Evolutionary conservation across 1,140 invertebrate genomes (phyloP), one percentile per base, ranked within the genome.

Genomic region (Scaptomyza hsui): DNA sequence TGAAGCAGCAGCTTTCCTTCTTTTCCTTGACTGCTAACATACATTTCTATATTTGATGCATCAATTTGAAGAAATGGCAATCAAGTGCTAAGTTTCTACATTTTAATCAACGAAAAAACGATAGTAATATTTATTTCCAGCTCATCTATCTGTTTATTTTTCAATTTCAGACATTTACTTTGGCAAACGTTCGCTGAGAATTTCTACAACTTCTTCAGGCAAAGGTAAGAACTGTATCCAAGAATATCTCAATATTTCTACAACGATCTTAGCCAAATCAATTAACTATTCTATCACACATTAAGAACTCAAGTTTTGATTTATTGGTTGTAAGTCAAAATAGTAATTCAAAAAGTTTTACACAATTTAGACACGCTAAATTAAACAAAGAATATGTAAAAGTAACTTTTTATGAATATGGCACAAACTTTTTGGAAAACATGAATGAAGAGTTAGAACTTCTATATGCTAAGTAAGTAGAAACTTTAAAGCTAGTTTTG

Each of bases 131-230:
- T 55, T 48, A 53, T 53, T 35, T 69, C 19, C 13, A 2, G 5
- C 35, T 7, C n/a, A n/a, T 64, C 24, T 9, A 29, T 73, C 29
- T 53, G 1, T 26, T 19, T 56, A 10, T 61, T 55, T 72, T 49
- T 62, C 9, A 53, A 16, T 70, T 70, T 15, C 79, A 83, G 79
- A 64, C 48, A 73, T 72, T 70, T 52, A 65, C 62, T 48, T 52
- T 44, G 19, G 24, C 51, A 47, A 57, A 55, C 24, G 35, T 32
- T 55, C 56, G 48, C 53, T 45, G 55, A 42, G 32, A 59, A 65
- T 48, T 49, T 65, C 59, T 45, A 63, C 53, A 48, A 60, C 32
- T 68, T 68, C 68, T 64, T 68, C 0, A 59, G 49, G 45, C 55
- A 69, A 69, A 83, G 79, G 79, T 83, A 51, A 85, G 71, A 37